Evolutionary conservation across 2,888 invertebrate genomes (phyloP), one percentile per base, ranked within the genome.

Genomic region (Zootermopsis nevadensis): DNA sequence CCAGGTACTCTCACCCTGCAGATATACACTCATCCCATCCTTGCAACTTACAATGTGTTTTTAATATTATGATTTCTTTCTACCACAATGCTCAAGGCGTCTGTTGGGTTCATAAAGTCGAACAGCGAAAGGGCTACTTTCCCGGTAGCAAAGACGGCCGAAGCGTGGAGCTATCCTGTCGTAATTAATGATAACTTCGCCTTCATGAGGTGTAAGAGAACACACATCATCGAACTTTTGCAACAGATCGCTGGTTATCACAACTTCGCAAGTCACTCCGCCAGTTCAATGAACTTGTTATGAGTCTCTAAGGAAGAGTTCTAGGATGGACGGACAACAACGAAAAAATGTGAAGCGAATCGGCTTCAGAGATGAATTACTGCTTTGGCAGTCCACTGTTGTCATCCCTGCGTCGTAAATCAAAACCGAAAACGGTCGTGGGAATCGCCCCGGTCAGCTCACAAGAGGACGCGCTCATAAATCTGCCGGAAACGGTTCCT

Each of bases 251-350:
- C 60, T 27, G n/a, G n/a, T n/a, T 6, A 1, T 19, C 60, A 1
- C n/a, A 60, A 27, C 6, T 60, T 60, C 27, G 60, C 60, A 60
- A 60, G 60, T 60, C 60, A n/a, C 60, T 60, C 27, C 19, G 48
- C 60, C 60, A 27, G 60, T n/a, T 60, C 60, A 60, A 60, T 27
- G 60, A 60, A 60, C 60, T 27, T 60, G n/a, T 60, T 60, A 60
- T 60, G 27, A 60, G 60, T n/a, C 27, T 60, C n/a, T 12, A 60
- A 27, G 60, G 60, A 60, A 60, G n/a, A 60, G 60, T 60, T 60
- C n/a, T 60, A 60, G 1, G n/a, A 60, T 60, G 27, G 7, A n/a
- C n/a, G n/a, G 6, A 60, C 48, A 19, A 19, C 48, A 60, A 60
- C 8, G 27, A n/a, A 60, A n/a, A 60, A 27, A n/a, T 60, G 60